phyloP scores from a whole-genome alignment of 2,797 vertebrate genomes.

The Coranthus polyacanthus region DNA sequence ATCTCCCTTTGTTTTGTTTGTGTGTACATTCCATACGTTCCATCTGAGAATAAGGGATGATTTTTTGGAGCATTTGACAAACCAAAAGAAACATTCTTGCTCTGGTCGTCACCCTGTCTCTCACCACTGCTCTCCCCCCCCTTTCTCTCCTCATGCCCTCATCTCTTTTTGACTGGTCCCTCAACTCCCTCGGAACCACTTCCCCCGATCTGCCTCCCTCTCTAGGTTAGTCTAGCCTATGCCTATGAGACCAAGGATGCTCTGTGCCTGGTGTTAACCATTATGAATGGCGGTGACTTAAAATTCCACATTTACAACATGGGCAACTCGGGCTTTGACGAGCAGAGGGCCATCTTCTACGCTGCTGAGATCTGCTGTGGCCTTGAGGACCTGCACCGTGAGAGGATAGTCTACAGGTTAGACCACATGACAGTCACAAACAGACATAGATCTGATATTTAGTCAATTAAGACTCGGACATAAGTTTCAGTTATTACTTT shows the following conservation, averaged over 20 bases:
- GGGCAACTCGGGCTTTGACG: conserved; percentile 93
- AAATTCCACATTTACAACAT: conserved; percentile 97
- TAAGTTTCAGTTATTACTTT: too few relatives aligned
- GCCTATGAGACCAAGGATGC: conserved; percentile 93
- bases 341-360: conserved; percentile 93
- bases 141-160: conserved; percentile 5
- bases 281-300: conserved; percentile 95
- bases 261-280: conserved; percentile 94
- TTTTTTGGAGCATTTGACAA: conserved; percentile 41
- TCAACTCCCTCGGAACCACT: conserved; percentile 24
- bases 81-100: conserved; percentile 34
- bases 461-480: too few relatives aligned
- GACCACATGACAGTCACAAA: background rate
- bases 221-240: conserved; percentile 93
- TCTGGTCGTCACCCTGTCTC: conserved; percentile 37
- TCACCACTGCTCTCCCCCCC: conserved; percentile 30
- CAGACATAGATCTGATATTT: too few relatives aligned
- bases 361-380: conserved; percentile 95
- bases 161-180: conserved; percentile 9
- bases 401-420: conserved; percentile 95
- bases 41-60: conserved; percentile 40
- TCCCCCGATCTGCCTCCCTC: conserved; percentile 31
- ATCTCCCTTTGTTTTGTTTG: conserved; percentile 19
- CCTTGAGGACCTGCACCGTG: conserved; percentile 91
- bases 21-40: conserved; percentile 59